Percentiles rank a stretch among this genome's conserved stretches.
Conservation (phyloP, 2,113 vertebrate genomes). For the Arvicanthis niloticus region DNA sequence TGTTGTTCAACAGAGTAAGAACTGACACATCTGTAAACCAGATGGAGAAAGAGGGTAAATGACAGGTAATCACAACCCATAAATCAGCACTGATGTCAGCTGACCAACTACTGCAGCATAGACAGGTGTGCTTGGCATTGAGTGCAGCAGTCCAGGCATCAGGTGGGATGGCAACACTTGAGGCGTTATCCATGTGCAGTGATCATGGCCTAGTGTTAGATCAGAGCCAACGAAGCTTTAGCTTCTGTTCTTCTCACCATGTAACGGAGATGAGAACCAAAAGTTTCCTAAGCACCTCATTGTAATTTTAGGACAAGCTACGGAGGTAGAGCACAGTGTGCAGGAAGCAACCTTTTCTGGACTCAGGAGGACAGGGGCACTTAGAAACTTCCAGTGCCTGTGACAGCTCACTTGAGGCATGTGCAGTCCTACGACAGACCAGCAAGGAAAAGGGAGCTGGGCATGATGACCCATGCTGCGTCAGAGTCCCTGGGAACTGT, state of each 20-base stretch:
- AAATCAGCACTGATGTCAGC: slow-evolving; percentile 34
- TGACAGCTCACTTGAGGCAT: neutral
- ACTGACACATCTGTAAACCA: slow-evolving; percentile 6
- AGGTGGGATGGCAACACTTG: neutral
- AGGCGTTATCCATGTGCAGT: neutral
- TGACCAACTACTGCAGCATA: neutral
- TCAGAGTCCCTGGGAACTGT: neutral
- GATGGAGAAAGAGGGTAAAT: slow-evolving; percentile 24
- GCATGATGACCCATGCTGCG: neutral
- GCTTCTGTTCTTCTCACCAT: neutral
- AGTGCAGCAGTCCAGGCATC: neutral
- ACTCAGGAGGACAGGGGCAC: neutral
- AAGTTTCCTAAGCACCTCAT: neutral
- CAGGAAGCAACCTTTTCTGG: neutral
- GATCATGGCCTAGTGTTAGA: neutral
- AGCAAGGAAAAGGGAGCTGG: neutral
- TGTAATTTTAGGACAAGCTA: neutral
- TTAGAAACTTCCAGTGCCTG: neutral
- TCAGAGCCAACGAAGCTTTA: neutral
- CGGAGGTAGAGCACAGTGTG: neutral
- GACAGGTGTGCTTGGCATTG: neutral
- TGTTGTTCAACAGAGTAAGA: neutral
- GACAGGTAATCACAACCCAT: neutral
- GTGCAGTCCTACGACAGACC: no score
- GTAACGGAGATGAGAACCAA: neutral